A percentile compares a stretch with the other conserved stretches of the same genome.
phyloP scores from a whole-genome alignment of 1,140 invertebrate species.

The Drosophila varians region DNA sequence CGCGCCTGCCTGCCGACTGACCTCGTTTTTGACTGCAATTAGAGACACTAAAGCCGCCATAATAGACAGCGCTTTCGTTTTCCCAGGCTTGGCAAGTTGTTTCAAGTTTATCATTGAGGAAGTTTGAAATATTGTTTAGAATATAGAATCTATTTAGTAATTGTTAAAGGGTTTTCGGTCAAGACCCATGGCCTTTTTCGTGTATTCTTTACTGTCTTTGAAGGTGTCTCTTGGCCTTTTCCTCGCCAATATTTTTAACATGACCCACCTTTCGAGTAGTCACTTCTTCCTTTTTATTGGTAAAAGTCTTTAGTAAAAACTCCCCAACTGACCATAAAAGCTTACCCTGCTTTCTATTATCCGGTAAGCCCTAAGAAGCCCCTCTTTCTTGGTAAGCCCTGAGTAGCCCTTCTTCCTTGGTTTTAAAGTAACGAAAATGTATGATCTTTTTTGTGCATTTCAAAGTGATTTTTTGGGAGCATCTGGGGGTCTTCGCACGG shows the following conservation, averaged over 20 bases:
- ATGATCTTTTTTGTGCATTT: neutral
- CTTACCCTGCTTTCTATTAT: neutral
- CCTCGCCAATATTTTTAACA: neutral
- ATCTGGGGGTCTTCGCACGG: constrained; percentile 6
- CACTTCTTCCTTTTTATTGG: neutral
- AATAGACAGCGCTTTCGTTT: neutral
- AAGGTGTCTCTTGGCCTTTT: neutral
- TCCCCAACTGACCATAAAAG: neutral
- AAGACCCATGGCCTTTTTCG: no score
- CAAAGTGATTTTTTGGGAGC: neutral
- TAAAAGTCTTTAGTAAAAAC: neutral
- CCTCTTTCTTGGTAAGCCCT: no score
- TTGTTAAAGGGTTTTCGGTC: no score
- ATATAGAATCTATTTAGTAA: no score
- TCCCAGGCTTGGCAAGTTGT: neutral
- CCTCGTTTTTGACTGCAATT: constrained; percentile 43
- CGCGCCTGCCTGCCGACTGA: constrained; percentile 51
- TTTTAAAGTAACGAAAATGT: neutral
- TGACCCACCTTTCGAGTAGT: neutral
- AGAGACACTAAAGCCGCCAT: constrained; percentile 4
- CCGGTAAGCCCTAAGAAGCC: neutral
- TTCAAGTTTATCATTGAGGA: neutral
- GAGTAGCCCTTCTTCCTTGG: no score
- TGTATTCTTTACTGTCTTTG: neutral
- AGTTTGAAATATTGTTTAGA: neutral